Base-by-base conservation (phyloP, 30 jellyfish, hydroid and myxozoan species). In the Chrysaora quinquecirrha region DNA sequence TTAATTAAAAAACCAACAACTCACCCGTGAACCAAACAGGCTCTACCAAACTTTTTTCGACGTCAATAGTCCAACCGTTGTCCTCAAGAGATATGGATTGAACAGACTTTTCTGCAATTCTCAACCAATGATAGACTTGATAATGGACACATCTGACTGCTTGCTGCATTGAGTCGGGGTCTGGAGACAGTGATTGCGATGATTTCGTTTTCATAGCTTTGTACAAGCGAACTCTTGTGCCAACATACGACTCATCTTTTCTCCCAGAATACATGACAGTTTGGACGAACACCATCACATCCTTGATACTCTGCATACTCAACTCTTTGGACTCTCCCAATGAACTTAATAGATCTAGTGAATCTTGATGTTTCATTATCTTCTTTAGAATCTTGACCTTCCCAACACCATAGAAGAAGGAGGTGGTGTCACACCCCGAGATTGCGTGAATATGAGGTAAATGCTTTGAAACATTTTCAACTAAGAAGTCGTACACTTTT, bases 361-460 rank as follows among this genome's bases (percentile, higher is more conserved):
- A 30, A 76, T 24, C 81, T 32, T 28, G 87, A 50, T 56, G 34
- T 30, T 50, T 30, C 33, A 50, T 3, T n/a, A n/a, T n/a, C n/a
- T n/a, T n/a, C n/a, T n/a, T n/a, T n/a, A n/a, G n/a, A n/a, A n/a
- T n/a, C 11, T 14, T 38, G 43, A 28, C 6, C 54, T 77, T 77
- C 30, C 89, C 89, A 58, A 77, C 82, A 14, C 89, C 87, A 76
- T 49, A 33, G 32, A 76, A 76, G 65, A 76, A 76, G 38, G 78
- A 76, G 38, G 87, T 76, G 10, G 84, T 76, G 78, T 34, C 87
- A 32, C 87, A 76, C 34, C 87, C 81, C 1, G 87, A 52, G 38
- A 52, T 76, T 24, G 87, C 67, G 64, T 50, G 87, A 50, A 52
- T 52, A 38, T 76, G 87, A 11, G 89, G 73, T 35, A 78, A 43